Evolutionary conservation across 2,113 vertebrate species (phyloP).

Genomic region (Solea solea): DNA sequence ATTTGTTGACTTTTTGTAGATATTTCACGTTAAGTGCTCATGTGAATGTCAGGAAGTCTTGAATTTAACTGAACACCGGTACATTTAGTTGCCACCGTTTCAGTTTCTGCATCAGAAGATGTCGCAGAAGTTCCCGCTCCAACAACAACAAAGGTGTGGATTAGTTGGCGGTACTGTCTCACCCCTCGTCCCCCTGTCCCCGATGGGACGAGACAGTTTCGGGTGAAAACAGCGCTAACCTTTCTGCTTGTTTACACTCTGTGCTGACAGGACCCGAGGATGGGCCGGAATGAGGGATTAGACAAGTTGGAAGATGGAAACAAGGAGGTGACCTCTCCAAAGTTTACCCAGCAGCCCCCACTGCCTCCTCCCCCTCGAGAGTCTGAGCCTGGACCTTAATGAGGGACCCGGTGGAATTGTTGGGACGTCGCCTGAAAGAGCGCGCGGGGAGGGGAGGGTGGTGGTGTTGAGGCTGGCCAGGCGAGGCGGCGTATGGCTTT

Average conservation of each 20-base stretch:
- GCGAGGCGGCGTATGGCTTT: slow-evolving; percentile 47
- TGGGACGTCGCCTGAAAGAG: slow-evolving; percentile 73
- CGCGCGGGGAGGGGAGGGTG: slow-evolving; percentile 1
- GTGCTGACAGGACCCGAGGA: slow-evolving; percentile 70
- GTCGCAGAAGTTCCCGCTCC: slow-evolving; percentile 19
- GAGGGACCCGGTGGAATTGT: slow-evolving; percentile 79
- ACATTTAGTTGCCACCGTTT: not conserved
- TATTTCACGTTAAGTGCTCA: not conserved
- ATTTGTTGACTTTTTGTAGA: too few species aligned
- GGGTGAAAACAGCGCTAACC: slow-evolving; percentile 74
- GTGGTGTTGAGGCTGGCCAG: slow-evolving; percentile 68
- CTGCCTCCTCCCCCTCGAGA: slow-evolving; percentile 59
- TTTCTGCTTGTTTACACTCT: slow-evolving; percentile 83
- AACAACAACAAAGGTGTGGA: slow-evolving; percentile 31
- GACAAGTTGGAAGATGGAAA: slow-evolving; percentile 49
- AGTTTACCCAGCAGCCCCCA: slow-evolving; percentile 76
- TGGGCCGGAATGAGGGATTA: slow-evolving; percentile 55
- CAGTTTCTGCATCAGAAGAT: not conserved
- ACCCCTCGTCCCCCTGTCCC: slow-evolving; percentile 56
- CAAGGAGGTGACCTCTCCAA: slow-evolving; percentile 80
- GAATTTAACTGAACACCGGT: not conserved
- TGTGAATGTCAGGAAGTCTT: not conserved
- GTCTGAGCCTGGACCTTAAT: slow-evolving; percentile 72
- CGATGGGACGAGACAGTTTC: slow-evolving; percentile 71
- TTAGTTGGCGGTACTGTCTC: slow-evolving; percentile 43